Evolutionary conservation across 2,797 vertebrate species (phyloP).

Genomic region (Notoglanidium macrostoma): DNA sequence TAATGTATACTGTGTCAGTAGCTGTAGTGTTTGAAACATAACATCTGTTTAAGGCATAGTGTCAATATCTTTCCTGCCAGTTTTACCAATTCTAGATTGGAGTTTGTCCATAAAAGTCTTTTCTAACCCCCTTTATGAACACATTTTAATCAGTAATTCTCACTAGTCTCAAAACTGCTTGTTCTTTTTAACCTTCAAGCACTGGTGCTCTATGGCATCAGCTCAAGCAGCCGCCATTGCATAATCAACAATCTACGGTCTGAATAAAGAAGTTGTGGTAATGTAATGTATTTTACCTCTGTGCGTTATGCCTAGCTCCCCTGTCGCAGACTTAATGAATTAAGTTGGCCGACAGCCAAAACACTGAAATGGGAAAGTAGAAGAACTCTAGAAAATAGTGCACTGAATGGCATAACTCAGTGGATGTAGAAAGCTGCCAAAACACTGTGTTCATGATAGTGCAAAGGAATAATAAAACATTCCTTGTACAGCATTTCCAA

Average conservation of each 20-base stretch:
- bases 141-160: conserved; percentile 21
- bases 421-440: conserved; percentile 51
- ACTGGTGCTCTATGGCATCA: conserved; percentile 16
- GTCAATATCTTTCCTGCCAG: not conserved
- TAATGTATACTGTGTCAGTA: not conserved
- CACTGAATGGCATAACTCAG: conserved; percentile 57
- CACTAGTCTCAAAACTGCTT: conserved; percentile 5
- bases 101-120: not conserved
- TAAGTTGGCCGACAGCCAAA: conserved; percentile 63
- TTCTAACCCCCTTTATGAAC: conserved; percentile 3
- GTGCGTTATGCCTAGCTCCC: conserved; percentile 39
- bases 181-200: conserved; percentile 33
- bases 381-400: conserved; percentile 51
- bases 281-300: conserved; percentile 45
- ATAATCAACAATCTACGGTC: conserved; percentile 32
- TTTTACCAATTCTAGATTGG: not conserved
- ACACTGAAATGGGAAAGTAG: conserved; percentile 31
- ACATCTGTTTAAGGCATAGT: not conserved
- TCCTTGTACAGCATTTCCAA: not conserved
- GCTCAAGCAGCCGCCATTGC: conserved; percentile 23
- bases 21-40: too few species aligned
- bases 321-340: conserved; percentile 67
- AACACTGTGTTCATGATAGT: conserved; percentile 39
- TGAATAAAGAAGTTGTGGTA: conserved; percentile 38
- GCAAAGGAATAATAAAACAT: conserved; percentile 41